Conservation (phyloP, 2,797 vertebrate genomes). For the Anguilla megastoma region DNA sequence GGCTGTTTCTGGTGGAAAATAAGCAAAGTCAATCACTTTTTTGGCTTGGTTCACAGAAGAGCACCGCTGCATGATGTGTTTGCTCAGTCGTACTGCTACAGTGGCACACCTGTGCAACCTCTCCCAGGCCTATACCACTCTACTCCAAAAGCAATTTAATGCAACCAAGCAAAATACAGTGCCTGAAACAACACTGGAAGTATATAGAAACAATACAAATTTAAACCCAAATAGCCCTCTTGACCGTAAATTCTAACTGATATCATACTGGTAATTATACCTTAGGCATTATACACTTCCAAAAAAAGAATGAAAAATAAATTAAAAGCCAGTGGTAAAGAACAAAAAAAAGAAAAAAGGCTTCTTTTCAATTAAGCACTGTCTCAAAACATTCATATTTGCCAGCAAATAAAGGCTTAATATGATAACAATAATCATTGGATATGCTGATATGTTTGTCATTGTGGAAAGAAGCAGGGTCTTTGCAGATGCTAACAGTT, state of each 20-base stretch:
- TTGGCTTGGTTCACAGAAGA: not conserved
- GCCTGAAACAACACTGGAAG: not conserved
- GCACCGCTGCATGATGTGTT: not conserved
- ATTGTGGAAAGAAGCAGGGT: not conserved
- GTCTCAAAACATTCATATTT: not conserved
- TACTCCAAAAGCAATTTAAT: not conserved
- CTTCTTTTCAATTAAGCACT: not conserved
- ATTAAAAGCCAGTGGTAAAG: not conserved
- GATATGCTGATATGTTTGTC: not conserved
- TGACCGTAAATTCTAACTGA: not conserved
- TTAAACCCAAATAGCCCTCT: not conserved
- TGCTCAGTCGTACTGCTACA: not conserved
- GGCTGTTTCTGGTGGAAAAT: not conserved
- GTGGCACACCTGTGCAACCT: not conserved
- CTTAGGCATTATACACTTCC: not conserved
- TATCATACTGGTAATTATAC: not conserved
- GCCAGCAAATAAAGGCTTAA: not conserved
- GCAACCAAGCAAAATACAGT: not conserved
- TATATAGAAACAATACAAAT: not conserved
- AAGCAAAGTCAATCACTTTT: not conserved
- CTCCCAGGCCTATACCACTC: not conserved
- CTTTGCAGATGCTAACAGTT: not conserved
- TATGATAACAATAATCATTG: not conserved
- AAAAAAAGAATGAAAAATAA: not conserved
- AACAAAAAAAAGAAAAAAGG: not conserved